phyloP scores from a whole-genome alignment of 2,113 vertebrate species.

The Thomomys bottae region DNA sequence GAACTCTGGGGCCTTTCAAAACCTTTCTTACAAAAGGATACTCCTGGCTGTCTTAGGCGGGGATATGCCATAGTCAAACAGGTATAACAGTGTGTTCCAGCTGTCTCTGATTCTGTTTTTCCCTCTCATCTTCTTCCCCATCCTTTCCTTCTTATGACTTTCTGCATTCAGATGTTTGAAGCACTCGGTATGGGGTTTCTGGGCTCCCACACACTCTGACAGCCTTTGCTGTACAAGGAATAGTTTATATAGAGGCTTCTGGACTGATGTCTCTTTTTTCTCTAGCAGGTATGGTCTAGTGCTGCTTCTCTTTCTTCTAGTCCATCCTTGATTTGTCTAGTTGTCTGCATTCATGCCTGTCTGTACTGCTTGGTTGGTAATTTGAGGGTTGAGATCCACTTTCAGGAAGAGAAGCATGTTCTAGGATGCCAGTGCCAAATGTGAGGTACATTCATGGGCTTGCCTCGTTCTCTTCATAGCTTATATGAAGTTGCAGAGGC shows the following conservation, averaged over 20 bases:
- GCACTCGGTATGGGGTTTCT: neutral
- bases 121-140: neutral
- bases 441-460: neutral
- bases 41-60: neutral
- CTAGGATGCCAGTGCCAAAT: neutral
- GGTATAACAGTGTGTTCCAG: neutral
- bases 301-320: neutral
- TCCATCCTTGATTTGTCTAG: neutral
- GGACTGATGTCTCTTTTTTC: neutral
- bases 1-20: neutral
- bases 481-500: neutral
- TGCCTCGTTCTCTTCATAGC: neutral
- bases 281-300: neutral
- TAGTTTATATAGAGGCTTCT: neutral
- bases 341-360: neutral
- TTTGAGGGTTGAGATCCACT: neutral
- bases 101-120: neutral
- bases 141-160: neutral
- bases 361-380: neutral
- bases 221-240: neutral
- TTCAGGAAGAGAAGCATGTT: neutral
- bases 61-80: neutral
- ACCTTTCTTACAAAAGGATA: neutral
- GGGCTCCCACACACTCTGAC: neutral
- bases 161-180: neutral